Evolutionary conservation across 2,888 invertebrate species (phyloP), one percentile per base, ranked within the genome.

Genomic region (Drosophila infuscata): DNA sequence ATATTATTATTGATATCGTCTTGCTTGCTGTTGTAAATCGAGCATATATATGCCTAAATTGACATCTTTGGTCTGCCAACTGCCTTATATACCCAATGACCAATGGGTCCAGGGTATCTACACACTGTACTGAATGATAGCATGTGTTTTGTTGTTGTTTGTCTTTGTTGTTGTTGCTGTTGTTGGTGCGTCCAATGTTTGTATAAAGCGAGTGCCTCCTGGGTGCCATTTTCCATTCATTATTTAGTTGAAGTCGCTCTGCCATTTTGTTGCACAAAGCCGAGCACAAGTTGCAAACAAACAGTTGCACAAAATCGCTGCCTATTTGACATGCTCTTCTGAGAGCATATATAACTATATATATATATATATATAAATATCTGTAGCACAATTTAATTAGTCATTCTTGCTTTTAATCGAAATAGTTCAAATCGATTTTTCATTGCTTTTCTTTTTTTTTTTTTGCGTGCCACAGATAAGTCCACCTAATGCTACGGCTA

Each of bases 181-280:
- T 36, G 57, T 25, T 61, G 51, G 41, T 41, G 32, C 57, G 11
- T 35, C 46, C 15, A 41, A 33, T 29, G 20, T 77, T 73, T 64
- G 69, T 79, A 36, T 35, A 61, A 56, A 70, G 67, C 70, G 61
- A 30, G 17, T 63, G 77, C 81, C 82, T 75, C 87, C 63, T 83
- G 87, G 84, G 84, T 83, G 70, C 75, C 84, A 87, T 82, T 78
- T 72, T 64, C 87, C 76, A 81, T 87, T 76, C 84, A 87, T 82
- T 87, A 82, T 82, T 81, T 78, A 71, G 65, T 57, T 66, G 62
- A 29, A 25, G 15, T 52, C 17, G 29, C 15, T 36, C 33, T 65
- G 51, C 49, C 32, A 33, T 32, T 53, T 48, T 63, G 51, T 66
- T 51, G 49, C 72, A 48, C 48, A 48, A 32, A 25, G 43, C 43